Percentiles rank a stretch among this genome's conserved stretches.
These are phyloP conservation scores for Graphium colonna DNA, from an alignment of 2,888 invertebrate genomes.

Conservation along the genomic window DNA sequence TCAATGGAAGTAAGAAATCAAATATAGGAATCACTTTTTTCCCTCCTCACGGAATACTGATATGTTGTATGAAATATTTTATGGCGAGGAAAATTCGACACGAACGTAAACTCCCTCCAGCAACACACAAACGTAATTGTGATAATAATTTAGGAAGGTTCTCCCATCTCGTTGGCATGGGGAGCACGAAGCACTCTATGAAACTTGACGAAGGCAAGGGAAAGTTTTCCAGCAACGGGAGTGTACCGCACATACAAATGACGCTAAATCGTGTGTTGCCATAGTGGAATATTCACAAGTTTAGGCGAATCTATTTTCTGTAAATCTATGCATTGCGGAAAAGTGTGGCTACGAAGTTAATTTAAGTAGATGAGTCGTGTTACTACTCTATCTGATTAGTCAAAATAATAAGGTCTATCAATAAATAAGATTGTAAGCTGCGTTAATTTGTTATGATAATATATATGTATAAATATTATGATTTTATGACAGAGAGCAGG, in stretches of 20 bases:
- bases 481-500: no score
- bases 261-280: conserved; percentile 31
- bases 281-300: conserved; percentile 9
- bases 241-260: conserved; percentile 67
- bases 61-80: conserved; percentile 16
- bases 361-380: neutral
- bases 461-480: no score
- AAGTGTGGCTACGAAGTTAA: no score
- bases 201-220: conserved; percentile 73
- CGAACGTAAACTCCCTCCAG: conserved; percentile 25
- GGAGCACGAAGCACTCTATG: conserved; percentile 69
- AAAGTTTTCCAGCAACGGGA: conserved; percentile 56
- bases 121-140: conserved; percentile 26
- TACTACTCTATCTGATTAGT: neutral
- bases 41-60: conserved; percentile 11
- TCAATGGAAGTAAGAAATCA: conserved; percentile 11
- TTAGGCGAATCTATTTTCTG: conserved; percentile 1
- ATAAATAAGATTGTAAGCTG: no score
- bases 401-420: no score
- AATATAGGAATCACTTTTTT: conserved; percentile 17
- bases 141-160: conserved; percentile 34
- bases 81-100: conserved; percentile 20
- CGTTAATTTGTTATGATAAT: no score
- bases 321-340: no score
- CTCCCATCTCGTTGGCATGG: conserved; percentile 48